phyloP scores from a whole-genome alignment of 2,797 vertebrate species.

The Enteromius mattozi region DNA sequence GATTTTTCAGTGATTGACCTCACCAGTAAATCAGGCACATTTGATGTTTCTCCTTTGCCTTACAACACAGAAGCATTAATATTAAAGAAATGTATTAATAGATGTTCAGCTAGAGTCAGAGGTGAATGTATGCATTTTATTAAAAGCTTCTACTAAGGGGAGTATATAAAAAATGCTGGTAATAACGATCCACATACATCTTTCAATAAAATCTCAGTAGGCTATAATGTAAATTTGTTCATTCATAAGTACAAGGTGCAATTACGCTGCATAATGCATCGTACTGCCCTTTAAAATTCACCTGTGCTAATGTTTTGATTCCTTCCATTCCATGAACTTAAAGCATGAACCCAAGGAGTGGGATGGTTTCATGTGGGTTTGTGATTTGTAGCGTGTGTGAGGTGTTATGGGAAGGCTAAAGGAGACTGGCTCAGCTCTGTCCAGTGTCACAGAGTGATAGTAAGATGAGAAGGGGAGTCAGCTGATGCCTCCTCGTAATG shows the following conservation, averaged over 20 bases:
- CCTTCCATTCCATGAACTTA: slow-evolving; percentile 82
- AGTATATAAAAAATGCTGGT: neutral
- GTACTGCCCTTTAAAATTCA: slow-evolving; percentile 78
- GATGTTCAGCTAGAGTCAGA: slow-evolving; percentile 26
- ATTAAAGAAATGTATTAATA: neutral
- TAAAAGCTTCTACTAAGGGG: neutral
- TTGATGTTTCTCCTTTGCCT: slow-evolving; percentile 14
- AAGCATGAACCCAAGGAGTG: neutral
- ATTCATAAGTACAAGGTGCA: slow-evolving; percentile 71
- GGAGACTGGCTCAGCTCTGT: neutral
- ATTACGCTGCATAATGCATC: slow-evolving; percentile 75
- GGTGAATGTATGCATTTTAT: slow-evolving; percentile 32
- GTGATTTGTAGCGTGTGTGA: neutral
- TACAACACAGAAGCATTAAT: neutral
- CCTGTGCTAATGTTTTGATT: slow-evolving; percentile 78
- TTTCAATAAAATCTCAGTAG: slow-evolving; percentile 8
- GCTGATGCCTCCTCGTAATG: neutral
- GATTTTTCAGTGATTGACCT: slow-evolving; percentile 51
- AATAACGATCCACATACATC: slow-evolving; percentile 16
- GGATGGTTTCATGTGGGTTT: neutral
- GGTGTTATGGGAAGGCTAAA: neutral
- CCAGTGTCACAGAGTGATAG: neutral
- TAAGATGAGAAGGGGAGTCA: slow-evolving; percentile 21
- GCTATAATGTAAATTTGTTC: slow-evolving; percentile 59
- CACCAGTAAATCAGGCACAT: slow-evolving; percentile 42